phyloP scores from a whole-genome alignment of 1,140 invertebrate genomes.

The Epicauta chinensis region DNA sequence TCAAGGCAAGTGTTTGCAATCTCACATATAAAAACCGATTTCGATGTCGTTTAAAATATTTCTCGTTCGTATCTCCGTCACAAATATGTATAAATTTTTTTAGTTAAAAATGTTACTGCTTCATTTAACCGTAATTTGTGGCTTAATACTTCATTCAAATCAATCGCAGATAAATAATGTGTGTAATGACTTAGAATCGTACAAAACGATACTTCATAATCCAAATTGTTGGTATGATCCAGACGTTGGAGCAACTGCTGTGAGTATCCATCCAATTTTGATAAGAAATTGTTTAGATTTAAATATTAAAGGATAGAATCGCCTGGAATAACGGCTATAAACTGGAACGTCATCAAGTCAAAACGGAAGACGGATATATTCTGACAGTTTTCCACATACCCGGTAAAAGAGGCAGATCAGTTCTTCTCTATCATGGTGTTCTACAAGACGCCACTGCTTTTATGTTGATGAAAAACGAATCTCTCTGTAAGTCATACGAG shows the following conservation, averaged over 20 bases:
- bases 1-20: too few species aligned
- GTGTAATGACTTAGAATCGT: conserved; percentile 2
- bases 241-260: conserved; percentile 1
- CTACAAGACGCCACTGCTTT: conserved; percentile 49
- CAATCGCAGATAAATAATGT: neutral
- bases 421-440: conserved; percentile 60
- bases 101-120: too few species aligned
- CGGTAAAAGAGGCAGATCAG: conserved; percentile 28
- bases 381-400: conserved; percentile 48
- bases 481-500: conserved; percentile 31
- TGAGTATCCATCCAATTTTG: neutral
- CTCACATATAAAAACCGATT: too few species aligned
- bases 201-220: neutral
- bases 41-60: too few species aligned
- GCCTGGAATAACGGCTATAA: neutral
- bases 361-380: conserved; percentile 41
- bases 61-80: too few species aligned
- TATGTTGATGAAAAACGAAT: conserved; percentile 46
- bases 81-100: too few species aligned
- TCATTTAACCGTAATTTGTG: too few species aligned
- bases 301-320: neutral
- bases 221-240: conserved; percentile 7
- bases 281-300: too few species aligned
- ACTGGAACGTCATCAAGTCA: conserved; percentile 1
- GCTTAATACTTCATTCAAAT: too few species aligned